Base-by-base conservation (phyloP, 2,113 vertebrate species). In the Toxostoma redivivum region DNA sequence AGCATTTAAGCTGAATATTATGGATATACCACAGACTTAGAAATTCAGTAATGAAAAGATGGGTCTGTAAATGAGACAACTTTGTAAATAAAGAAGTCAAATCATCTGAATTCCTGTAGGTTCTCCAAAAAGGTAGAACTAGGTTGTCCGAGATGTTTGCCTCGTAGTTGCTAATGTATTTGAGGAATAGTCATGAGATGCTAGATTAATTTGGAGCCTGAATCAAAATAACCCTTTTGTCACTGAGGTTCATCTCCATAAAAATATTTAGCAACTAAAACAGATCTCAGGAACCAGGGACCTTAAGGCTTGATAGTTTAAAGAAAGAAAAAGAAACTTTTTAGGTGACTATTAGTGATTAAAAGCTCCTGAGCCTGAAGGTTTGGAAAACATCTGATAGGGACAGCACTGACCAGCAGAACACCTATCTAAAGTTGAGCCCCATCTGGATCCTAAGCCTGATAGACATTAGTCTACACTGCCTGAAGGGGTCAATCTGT, bases 401-500 rank as follows among this genome's bases (percentile, higher is more conserved):
- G 87, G n/a, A 92, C 44, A 86, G 35, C 42, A 48, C 38, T 70
- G 71, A 86, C 79, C 74, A 82, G 51, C 58, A 77, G 76, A 90
- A 83, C 58, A 92, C 76, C 79, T 86, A 4, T 30, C 67, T 81
- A 19, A 15, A 88, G 18, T 6, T 15, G 8, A 93, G 86, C 42
- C 58, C 80, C 74, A 78, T 88, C 74, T 94, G 94, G 67, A 86
- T 81, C 37, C 64, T 51, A 73, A 86, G 81, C 48, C 51, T 77
- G 64, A 62, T 4, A 45, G 79, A 44, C 47, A 72, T 65, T 79
- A 44, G 16, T 21, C 57, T 83, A 73, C 76, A 51, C 33, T 81
- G 86, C 95, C 94, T 7, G 2, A 67, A 84, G 91, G 91, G 33
- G 51, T 94, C 91, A 67, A 33, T 92, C 91, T 96, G 95, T 81